These are phyloP conservation scores for Platyscapa corneri DNA, from an alignment of 1,140 invertebrate genomes.

Conservation along the genomic window DNA sequence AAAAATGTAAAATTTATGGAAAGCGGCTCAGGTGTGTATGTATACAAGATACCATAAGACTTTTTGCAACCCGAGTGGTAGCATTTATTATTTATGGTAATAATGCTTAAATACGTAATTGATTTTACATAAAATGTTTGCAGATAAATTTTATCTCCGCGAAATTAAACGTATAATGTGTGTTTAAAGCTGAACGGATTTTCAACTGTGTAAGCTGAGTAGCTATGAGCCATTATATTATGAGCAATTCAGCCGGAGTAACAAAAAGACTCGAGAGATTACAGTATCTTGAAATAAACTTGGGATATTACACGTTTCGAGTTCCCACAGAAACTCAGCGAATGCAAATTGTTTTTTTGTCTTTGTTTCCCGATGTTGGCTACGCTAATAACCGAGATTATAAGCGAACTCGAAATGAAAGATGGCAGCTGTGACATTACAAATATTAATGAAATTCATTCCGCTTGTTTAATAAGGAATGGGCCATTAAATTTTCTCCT, in stretches of 20 bases:
- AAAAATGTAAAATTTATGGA: too few species aligned
- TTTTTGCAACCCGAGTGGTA: too few species aligned
- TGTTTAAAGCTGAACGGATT: not conserved
- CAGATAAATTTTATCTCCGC: not conserved
- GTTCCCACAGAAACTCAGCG: not conserved
- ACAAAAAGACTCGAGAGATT: not conserved
- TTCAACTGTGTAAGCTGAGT: not conserved
- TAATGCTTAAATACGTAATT: not conserved
- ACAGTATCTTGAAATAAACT: conserved; percentile 7
- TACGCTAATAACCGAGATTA: not conserved
- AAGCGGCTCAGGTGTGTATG: too few species aligned
- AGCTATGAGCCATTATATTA: conserved; percentile 1
- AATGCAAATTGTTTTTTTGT: conserved; percentile 21
- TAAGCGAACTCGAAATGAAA: not conserved
- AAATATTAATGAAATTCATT: not conserved
- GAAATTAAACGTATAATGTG: not conserved
- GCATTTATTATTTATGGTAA: not conserved
- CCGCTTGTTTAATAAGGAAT: not conserved
- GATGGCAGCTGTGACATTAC: not conserved
- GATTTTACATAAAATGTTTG: not conserved
- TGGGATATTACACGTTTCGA: not conserved
- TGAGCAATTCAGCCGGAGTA: not conserved
- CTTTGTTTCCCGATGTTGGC: not conserved
- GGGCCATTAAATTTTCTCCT: not conserved
- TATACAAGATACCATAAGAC: too few species aligned